Conservation (phyloP, 2,113 vertebrate species). For the Fregata magnificens region DNA sequence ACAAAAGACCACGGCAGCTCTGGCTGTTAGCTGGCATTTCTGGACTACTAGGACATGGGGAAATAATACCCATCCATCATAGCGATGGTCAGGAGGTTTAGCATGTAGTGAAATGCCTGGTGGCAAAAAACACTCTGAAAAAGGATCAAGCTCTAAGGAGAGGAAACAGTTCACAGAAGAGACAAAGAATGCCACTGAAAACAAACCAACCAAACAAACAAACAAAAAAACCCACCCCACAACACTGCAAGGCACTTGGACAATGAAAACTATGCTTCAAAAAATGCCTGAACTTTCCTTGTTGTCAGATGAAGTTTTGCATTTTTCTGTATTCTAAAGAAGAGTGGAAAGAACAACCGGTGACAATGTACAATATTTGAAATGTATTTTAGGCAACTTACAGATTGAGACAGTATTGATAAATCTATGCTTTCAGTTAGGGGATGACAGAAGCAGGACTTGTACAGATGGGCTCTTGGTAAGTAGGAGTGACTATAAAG, state of each 20-base stretch:
- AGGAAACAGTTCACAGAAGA: background rate
- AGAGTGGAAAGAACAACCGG: background rate
- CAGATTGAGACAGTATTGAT: background rate
- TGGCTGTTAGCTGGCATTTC: background rate
- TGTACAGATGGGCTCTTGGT: rapidly evolving
- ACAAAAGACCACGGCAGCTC: background rate
- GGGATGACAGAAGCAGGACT: background rate
- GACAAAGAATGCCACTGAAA: background rate
- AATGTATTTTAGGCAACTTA: background rate
- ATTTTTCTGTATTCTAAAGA: background rate
- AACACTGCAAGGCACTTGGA: background rate
- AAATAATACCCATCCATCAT: background rate
- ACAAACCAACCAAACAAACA: background rate
- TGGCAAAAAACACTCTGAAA: background rate
- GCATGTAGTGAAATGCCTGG: background rate
- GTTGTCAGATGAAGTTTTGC: background rate
- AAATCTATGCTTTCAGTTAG: background rate
- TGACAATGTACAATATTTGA: background rate
- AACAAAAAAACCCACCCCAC: no score
- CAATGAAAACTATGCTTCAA: background rate
- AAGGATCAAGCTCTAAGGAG: background rate
- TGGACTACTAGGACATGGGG: background rate
- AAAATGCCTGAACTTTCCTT: background rate
- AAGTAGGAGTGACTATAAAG: background rate
- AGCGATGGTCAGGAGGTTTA: background rate